Evolutionary conservation across 2,888 invertebrate species (phyloP), one percentile per base, ranked within the genome.

Genomic region (Melipona bicolor): DNA sequence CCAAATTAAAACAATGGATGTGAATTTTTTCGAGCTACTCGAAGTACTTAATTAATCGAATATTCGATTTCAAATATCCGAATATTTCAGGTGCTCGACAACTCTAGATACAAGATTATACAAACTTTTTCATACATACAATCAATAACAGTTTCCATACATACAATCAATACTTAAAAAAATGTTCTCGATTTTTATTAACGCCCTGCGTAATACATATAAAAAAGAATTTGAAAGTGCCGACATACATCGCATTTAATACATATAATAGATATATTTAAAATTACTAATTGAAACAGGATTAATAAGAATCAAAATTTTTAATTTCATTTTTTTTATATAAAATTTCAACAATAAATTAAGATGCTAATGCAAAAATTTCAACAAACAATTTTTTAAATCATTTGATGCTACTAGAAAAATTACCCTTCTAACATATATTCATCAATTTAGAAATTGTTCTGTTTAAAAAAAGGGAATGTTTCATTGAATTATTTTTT

Each of bases 341-440:
- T 68, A 71, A 80, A 71, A 54, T 83, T 81, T 84, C 76, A 81
- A 73, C 6, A 82, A 79, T 77, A 77, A 76, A 83, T 59, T 71
- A 65, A 81, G 82, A 87, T 84, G 72, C 67, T 79, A 84, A 86
- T 85, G 77, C 62, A 73, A 79, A 78, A 71, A 82, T 75, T 71
- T 54, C 9, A 68, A 59, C 69, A 80, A 36, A 80, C 71, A 80
- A 69, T 61, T 49, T 79, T 24, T 65, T 69, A 70, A 74, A 83
- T 75, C 62, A 72, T n/a, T 71, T 74, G 15, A 62, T 65, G 49
- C 24, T 19, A 61, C 19, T 61, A 9, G 9, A 64, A 56, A 9
- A 72, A 32, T 52, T 56, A 54, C 71, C 56, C 1, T 61, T 62
- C 19, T 62, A 71, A 77, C 15, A 70, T 36, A 15, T 72, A 56